A percentile compares a stretch with the other conserved stretches of the same genome.
Conservation (phyloP, 2,113 vertebrate genomes). For the Dascyllus trimaculatus region DNA sequence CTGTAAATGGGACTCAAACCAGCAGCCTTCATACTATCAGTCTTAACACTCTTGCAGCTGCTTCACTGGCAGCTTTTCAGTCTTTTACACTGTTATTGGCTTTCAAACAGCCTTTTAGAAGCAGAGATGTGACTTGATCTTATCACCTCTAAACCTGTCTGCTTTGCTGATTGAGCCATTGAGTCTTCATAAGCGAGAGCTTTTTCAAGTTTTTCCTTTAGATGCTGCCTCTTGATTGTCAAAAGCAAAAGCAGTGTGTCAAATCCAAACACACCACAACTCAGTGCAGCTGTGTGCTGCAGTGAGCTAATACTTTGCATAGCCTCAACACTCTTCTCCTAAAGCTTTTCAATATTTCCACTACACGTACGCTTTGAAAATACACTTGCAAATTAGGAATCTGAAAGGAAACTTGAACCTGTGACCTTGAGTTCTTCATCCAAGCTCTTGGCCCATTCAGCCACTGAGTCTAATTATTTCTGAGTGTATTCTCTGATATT, state of each 20-base stretch:
- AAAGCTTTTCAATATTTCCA: constrained; percentile 54
- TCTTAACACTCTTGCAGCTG: constrained; percentile 25
- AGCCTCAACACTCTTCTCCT: constrained; percentile 32
- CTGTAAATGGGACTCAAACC: constrained; percentile 55
- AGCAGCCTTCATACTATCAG: constrained; percentile 17
- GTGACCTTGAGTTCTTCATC: constrained; percentile 40
- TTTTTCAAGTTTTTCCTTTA: constrained; percentile 61
- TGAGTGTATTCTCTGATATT: constrained; percentile 18
- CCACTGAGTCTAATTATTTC: constrained; percentile 40
- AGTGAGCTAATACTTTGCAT: constrained; percentile 22
- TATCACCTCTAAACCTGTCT: constrained; percentile 50
- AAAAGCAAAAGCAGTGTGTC: constrained; percentile 51
- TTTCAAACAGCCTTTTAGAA: constrained; percentile 57
- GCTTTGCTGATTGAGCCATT: constrained; percentile 62
- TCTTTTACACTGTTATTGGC: constrained; percentile 11
- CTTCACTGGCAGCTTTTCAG: constrained; percentile 46
- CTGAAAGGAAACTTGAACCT: constrained; percentile 61
- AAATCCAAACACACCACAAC: constrained; percentile 18
- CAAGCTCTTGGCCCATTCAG: constrained; percentile 36
- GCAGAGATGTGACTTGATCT: constrained; percentile 58
- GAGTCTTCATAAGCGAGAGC: constrained; percentile 42
- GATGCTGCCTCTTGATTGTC: constrained; percentile 57
- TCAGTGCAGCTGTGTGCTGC: constrained; percentile 35
- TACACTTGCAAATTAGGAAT: constrained; percentile 43
- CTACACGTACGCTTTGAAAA: constrained; percentile 32